Evolutionary conservation across 2,113 vertebrate species (phyloP), one percentile per base, ranked within the genome.

Genomic region (Sylvilagus bachmani): DNA sequence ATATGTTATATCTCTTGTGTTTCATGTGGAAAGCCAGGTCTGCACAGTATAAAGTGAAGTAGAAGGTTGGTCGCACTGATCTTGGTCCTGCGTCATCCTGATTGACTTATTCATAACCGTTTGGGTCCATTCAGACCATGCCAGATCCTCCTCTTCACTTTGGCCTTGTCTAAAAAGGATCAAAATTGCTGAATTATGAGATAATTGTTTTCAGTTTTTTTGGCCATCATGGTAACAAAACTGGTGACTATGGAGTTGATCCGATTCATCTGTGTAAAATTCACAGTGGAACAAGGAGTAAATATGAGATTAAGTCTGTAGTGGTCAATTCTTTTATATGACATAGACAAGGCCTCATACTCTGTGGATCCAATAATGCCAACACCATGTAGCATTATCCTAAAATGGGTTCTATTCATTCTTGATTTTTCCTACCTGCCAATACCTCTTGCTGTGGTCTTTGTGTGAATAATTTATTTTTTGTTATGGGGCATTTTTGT

Each of bases 401-500:
- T 93, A 90, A 62, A 94, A 31, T 2, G 36, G 96, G 79, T 97
- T 53, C 33, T 95, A 58, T 95, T 93, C 3, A 74, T 93, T 94
- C 55, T 58, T 58, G 55, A 58, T 90, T 96, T 73, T 96, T 95
- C 94, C 97, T 91, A 93, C 33, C 95, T 96, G 94, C 86, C 85
- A 80, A 49, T 58, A 70, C 62, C 95, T 79, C 80, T 96, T 73
- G 24, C 92, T 94, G 44, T 95, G 79, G 97, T 85, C 85, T 92
- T 96, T 86, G 95, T 94, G 86, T 82, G 97, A 27, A 86, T 33
- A 96, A 77, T 78, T 79, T 93, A 27, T 96, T 44, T 87, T 38
- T 97, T 84, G 97, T 83, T 94, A 82, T 70, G 96, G 82, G 33
- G 38, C 44, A 96, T 91, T 89, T 44, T 98, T 92, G 89, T 86